Evolutionary conservation across 2,888 invertebrate species (phyloP), one percentile per base, ranked within the genome.

Genomic region (Terebella lapidaria): DNA sequence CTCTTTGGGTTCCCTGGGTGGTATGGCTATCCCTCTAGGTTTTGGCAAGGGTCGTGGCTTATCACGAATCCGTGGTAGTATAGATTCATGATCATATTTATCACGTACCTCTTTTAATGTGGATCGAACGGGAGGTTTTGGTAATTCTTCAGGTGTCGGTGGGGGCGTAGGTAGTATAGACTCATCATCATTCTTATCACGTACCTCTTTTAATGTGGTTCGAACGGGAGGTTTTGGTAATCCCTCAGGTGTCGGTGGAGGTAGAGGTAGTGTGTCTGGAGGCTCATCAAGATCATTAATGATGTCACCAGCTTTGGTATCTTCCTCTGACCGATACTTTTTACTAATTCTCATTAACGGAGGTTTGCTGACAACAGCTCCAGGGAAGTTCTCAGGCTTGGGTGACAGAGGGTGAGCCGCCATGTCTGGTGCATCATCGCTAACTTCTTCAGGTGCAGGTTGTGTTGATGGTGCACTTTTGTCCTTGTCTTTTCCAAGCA

Each of bases 321-420:
- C 22, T 27, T n/a, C 2, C 10, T 3, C 26, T 25, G 24, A 29
- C 22, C 22, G 3, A n/a, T n/a, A n/a, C 49, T 10, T 18, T n/a
- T 27, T 57, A 2, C 22, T 22, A 2, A 10, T 3, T 24, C 45
- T 56, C 25, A 20, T 46, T 22, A 56, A 15, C 26, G 35, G 5
- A 26, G 61, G 56, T 24, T 10, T 10, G 10, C 15, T 15, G 49
- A 49, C 5, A 5, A 10, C 22, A 3, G 63, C 55, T 3, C 61
- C 59, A 4, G 67, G 63, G 2, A 69, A 62, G 47, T 64, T 55
- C 10, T 56, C 63, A 1, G 68, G 68, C 55, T 69, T 69, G 2
- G 69, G 69, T 20, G 69, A 68, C 10, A 69, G 57, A 10, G 69
- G 67, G 4, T 66, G 69, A 5, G 69, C 67, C 25, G 64, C 56